Percentiles rank a stretch among this genome's conserved stretches.
These are phyloP conservation scores for Drosophila watanabei DNA, from an alignment of 1,140 invertebrate genomes.

Conservation along the genomic window DNA sequence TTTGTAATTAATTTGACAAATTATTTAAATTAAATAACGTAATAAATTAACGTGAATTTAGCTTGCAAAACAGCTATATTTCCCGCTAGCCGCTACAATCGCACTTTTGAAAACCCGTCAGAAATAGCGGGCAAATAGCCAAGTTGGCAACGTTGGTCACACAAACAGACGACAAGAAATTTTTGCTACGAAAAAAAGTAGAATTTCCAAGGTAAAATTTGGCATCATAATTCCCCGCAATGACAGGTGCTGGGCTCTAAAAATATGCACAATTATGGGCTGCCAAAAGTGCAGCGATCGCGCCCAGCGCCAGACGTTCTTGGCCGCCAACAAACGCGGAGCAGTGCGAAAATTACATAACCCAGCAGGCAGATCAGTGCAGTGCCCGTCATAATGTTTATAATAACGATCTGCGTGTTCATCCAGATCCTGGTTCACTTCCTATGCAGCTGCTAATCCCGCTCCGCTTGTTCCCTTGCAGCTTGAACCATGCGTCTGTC, in stretches of 20 bases:
- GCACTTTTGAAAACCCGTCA: no score
- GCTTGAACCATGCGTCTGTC: conserved; percentile 78
- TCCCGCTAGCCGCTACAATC: no score
- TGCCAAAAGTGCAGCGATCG: conserved; percentile 64
- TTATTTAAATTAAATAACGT: no score
- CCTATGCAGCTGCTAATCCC: conserved; percentile 52
- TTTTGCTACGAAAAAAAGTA: conserved; percentile 43
- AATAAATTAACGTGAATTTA: no score
- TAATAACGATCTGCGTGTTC: conserved; percentile 83
- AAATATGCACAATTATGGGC: conserved; percentile 74
- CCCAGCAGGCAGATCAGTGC: conserved; percentile 48
- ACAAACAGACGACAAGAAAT: conserved; percentile 22
- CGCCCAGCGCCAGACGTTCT: conserved; percentile 51
- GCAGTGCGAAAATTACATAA: conserved; percentile 76
- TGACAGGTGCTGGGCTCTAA: conserved; percentile 70
- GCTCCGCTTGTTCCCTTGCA: conserved; percentile 26
- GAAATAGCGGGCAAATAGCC: no score
- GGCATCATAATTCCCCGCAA: conserved; percentile 59
- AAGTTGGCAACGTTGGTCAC: neutral
- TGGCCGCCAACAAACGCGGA: conserved; percentile 9
- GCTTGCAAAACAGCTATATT: no score
- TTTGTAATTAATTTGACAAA: no score
- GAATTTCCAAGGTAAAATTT: conserved; percentile 74
- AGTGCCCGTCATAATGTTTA: conserved; percentile 74
- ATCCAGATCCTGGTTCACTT: conserved; percentile 78